Percentiles rank a stretch among this genome's conserved stretches.
Conservation (phyloP, 2,888 invertebrate species). For the Eupelmus urozonus region DNA sequence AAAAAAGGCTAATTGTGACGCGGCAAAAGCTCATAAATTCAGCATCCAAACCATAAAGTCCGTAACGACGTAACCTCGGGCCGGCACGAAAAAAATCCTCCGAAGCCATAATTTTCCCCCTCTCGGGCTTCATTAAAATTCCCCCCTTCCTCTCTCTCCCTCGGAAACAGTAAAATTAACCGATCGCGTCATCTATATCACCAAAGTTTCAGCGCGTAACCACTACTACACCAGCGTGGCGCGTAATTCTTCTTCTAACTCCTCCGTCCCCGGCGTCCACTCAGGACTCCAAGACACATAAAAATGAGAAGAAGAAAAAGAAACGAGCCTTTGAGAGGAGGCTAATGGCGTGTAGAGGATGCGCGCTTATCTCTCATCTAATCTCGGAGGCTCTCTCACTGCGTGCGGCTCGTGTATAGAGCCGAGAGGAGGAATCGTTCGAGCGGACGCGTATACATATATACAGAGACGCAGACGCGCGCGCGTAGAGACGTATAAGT, state of each 20-base stretch:
- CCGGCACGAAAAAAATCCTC: neutral
- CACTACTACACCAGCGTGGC: neutral
- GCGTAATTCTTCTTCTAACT: neutral
- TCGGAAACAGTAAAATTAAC: conserved; percentile 38
- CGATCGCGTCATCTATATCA: conserved; percentile 39
- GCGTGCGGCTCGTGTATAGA: neutral
- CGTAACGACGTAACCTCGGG: conserved; percentile 32
- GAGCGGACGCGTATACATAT: conserved; percentile 9
- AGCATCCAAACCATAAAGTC: conserved; percentile 24
- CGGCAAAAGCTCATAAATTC: conserved; percentile 12
- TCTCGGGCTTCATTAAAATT: conserved; percentile 43
- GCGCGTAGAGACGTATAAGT: neutral
- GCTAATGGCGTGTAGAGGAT: conserved; percentile 40
- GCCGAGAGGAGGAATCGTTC: conserved; percentile 13
- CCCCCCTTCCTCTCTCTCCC: neutral
- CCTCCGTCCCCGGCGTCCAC: neutral
- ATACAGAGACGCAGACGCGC: neutral
- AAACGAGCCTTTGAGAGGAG: neutral
- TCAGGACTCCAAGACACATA: neutral
- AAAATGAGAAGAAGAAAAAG: conserved; percentile 8
- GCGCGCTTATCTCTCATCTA: conserved; percentile 48
- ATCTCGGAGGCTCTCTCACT: conserved; percentile 27
- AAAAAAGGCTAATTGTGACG: neutral
- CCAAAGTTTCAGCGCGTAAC: conserved; percentile 9
- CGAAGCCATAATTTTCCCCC: conserved; percentile 17